These are phyloP conservation scores for Drosophila vallismaia DNA, from an alignment of 2,888 invertebrate species.

Conservation along the genomic window DNA sequence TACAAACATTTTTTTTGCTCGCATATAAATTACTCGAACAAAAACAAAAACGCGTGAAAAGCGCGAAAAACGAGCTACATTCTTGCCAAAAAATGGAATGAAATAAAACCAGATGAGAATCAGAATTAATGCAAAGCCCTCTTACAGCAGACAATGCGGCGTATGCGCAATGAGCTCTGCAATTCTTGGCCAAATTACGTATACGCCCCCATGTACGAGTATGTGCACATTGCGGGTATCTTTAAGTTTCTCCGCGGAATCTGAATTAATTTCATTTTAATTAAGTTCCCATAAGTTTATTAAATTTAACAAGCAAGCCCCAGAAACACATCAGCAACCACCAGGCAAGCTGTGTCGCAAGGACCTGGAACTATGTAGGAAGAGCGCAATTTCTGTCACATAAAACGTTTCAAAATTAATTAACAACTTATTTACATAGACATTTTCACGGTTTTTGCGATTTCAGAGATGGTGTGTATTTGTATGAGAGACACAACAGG, in stretches of 20 bases:
- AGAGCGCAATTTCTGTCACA: constrained; percentile 23
- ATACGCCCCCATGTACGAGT: constrained; percentile 40
- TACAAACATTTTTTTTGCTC: constrained; percentile 66
- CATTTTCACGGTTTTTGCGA: constrained; percentile 24
- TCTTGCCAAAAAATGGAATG: constrained; percentile 38
- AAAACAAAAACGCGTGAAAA: constrained; percentile 36
- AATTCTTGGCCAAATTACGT: constrained; percentile 43
- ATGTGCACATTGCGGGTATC: constrained; percentile 7
- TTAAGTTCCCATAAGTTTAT: constrained; percentile 59
- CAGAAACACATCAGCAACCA: constrained; percentile 34
- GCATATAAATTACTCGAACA: constrained; percentile 68
- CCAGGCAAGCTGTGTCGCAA: constrained; percentile 12
- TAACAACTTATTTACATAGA: constrained; percentile 64
- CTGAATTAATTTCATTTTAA: constrained; percentile 71
- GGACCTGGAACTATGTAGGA: constrained; percentile 27
- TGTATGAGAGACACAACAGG: background rate
- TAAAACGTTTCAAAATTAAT: constrained; percentile 66
- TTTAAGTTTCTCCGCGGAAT: constrained; percentile 49
- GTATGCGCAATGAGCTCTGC: constrained; percentile 58
- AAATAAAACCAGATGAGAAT: constrained; percentile 55
- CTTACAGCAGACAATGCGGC: constrained; percentile 52
- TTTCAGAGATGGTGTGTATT: background rate
- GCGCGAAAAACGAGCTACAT: constrained; percentile 27
- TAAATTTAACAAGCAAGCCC: constrained; percentile 47
- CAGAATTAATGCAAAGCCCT: constrained; percentile 67